Conservation (phyloP, 1,140 invertebrate species). For the Maconellicoccus hirsutus region DNA sequence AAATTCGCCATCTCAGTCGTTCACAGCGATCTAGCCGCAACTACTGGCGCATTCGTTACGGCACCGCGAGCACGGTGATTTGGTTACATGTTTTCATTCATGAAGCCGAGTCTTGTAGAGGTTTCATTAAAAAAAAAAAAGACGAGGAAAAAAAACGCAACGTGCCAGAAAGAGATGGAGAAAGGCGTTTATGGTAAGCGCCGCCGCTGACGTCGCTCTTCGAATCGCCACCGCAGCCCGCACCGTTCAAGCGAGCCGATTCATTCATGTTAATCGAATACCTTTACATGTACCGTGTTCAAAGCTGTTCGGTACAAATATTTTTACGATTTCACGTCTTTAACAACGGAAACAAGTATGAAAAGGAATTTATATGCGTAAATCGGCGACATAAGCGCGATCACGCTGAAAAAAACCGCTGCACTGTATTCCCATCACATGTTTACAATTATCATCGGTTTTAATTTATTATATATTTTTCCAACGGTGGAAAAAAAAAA, state of each 20-base stretch:
- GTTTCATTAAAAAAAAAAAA: background rate
- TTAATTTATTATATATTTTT: background rate
- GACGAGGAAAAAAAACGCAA: too few species aligned
- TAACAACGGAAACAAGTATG: background rate
- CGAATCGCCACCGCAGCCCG: background rate
- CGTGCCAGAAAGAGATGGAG: background rate
- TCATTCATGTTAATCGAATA: slow-evolving; percentile 16
- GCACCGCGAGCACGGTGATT: slow-evolving; percentile 9
- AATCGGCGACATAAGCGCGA: too few species aligned
- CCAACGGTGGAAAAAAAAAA: background rate
- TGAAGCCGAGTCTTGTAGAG: background rate
- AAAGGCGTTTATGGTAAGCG: background rate
- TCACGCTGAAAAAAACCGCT: too few species aligned
- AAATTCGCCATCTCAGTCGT: background rate
- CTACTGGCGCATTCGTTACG: slow-evolving; percentile 14
- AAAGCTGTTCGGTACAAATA: background rate
- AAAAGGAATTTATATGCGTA: background rate
- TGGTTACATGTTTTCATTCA: slow-evolving; percentile 15
- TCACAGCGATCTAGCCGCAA: background rate
- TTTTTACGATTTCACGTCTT: background rate
- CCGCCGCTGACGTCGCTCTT: background rate
- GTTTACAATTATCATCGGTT: slow-evolving; percentile 1
- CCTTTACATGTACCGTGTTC: background rate
- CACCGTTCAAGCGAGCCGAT: background rate
- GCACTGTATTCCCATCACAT: background rate